These are phyloP conservation scores for Mirza zaza DNA, from an alignment of 2,113 vertebrate genomes.

Conservation along the genomic window DNA sequence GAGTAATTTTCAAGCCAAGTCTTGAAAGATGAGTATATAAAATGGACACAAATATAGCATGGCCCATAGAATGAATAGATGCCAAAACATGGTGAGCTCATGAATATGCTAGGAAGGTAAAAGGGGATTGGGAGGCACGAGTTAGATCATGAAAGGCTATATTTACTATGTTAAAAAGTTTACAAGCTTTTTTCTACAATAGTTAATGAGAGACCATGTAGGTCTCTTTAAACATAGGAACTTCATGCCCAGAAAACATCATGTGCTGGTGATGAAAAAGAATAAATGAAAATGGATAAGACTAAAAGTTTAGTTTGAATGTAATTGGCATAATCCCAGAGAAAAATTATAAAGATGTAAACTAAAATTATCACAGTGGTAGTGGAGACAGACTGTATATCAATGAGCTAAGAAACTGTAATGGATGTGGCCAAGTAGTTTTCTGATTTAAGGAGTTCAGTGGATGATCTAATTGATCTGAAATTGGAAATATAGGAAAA, in stretches of 20 bases:
- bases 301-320: background rate
- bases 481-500: background rate
- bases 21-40: background rate
- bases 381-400: background rate
- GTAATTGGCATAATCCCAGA: background rate
- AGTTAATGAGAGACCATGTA: background rate
- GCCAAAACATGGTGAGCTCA: background rate
- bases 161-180: background rate
- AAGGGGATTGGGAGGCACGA: background rate
- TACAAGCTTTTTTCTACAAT: background rate
- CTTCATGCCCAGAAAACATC: background rate
- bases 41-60: background rate
- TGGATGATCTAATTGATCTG: background rate
- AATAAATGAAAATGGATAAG: background rate
- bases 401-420: background rate
- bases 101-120: background rate
- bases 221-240: background rate
- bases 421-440: background rate
- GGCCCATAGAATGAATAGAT: background rate
- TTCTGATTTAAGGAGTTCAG: background rate
- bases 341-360: background rate
- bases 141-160: background rate
- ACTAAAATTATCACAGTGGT: background rate
- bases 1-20: background rate
- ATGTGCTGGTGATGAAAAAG: background rate